Evolutionary conservation across 2,113 vertebrate genomes (phyloP), one percentile per base, ranked within the genome.

Genomic region (Malurus melanocephalus): DNA sequence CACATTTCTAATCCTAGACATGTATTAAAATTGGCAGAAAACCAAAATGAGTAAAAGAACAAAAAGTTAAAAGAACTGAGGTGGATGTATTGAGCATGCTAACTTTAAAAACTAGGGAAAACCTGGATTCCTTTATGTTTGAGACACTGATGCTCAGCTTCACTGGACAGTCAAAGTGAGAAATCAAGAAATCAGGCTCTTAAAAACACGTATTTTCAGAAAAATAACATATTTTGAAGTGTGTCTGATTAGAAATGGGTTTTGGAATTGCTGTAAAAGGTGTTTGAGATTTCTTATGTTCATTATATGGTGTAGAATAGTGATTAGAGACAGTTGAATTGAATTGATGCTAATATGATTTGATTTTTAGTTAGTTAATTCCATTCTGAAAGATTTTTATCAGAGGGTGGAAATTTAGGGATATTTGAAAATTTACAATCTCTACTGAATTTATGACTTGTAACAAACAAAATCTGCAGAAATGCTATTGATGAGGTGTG

Each of bases 21-120:
- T 8, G 15, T 18, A 11, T 56, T 80, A 55, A 69, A 83, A 91
- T n/a, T 32, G 20, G 67, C 9, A 30, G 60, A 67, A 33, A 2
- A 4, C 16, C 16, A 38, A 35, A 66, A 59, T 0, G 0, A 53
- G 30, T 22, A 0, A 20, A 51, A 45, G 32, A 42, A 8, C 8
- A 20, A 15, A 16, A 51, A 28, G 19, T 24, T 33, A 4, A 9
- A 59, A 73, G 19, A 65, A 48, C 30, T 49, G 24, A 57, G 21
- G 35, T 24, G 2, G 8, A 22, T 81, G 20, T n/a, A 66, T 22
- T 48, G 16, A 45, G 5, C 12, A 4, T 53, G 11, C 10, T 79
- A 4, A 17, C 42, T 79, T 16, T 53, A 48, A 69, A 40, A 82
- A 56, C 14, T 17, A 17, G n/a, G 13, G 20, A 73, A 51, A 68